These are phyloP conservation scores for Neogale vison DNA, from an alignment of 2,113 vertebrate species.

Conservation along the genomic window DNA sequence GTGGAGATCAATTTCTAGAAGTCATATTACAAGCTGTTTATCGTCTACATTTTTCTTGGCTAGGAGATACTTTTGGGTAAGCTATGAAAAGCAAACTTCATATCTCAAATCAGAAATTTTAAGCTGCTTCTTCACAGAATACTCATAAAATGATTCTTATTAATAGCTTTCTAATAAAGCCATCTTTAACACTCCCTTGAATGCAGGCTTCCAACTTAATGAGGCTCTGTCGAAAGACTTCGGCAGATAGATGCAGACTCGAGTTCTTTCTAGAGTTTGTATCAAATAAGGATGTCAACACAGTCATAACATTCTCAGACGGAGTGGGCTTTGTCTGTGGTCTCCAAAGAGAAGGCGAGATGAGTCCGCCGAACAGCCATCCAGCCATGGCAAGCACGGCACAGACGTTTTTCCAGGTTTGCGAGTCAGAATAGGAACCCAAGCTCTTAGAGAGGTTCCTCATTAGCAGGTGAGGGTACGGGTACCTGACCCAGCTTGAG, in stretches of 20 bases:
- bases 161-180: slow-evolving; percentile 23
- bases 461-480: accelerated
- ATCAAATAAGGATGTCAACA: neutral
- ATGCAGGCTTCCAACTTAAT: neutral
- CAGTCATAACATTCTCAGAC: neutral
- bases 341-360: neutral
- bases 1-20: slow-evolving; percentile 40
- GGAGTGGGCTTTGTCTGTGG: neutral
- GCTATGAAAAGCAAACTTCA: slow-evolving; percentile 5
- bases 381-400: no score
- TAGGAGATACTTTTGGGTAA: slow-evolving; percentile 23
- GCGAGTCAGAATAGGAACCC: neutral
- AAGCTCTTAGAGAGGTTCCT: neutral
- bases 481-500: accelerated
- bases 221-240: neutral
- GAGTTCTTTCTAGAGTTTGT: neutral
- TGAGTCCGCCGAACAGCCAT: neutral
- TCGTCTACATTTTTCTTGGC: slow-evolving; percentile 49
- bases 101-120: slow-evolving; percentile 40
- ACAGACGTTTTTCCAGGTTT: neutral
- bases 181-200: neutral
- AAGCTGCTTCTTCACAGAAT: neutral
- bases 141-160: neutral
- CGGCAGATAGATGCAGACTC: neutral
- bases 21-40: slow-evolving; percentile 57